Conservation (phyloP, 2,888 invertebrate genomes). For the Andrena chrysosceles region DNA sequence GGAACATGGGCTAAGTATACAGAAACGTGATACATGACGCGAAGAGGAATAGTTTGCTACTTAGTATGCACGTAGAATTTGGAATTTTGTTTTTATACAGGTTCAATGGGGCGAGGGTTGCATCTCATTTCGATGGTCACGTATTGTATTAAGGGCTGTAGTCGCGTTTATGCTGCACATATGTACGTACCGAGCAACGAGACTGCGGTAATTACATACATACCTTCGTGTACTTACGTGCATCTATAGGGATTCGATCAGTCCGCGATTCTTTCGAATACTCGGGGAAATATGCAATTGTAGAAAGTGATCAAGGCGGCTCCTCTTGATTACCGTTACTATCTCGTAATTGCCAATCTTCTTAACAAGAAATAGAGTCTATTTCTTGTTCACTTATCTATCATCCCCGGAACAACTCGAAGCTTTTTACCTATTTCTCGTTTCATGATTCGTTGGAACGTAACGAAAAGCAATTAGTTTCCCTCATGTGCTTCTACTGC, state of each 20-base stretch:
- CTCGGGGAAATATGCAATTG: constrained; percentile 17
- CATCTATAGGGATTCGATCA: constrained; percentile 59
- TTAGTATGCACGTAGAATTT: no score
- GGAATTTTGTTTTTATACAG: neutral
- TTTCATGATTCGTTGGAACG: neutral
- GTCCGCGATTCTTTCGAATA: constrained; percentile 20
- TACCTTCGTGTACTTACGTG: constrained; percentile 20
- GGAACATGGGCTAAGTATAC: neutral
- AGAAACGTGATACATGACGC: neutral
- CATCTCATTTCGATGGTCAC: constrained; percentile 3
- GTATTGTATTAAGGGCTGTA: constrained; percentile 21
- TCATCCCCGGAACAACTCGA: no score
- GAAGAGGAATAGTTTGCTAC: no score
- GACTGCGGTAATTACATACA: constrained; percentile 43
- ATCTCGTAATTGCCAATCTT: constrained; percentile 17
- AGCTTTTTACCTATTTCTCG: neutral
- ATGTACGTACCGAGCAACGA: constrained; percentile 40
- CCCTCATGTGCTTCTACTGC: neutral
- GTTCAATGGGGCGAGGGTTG: neutral
- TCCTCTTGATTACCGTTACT: constrained; percentile 31
- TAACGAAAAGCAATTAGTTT: neutral
- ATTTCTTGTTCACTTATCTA: neutral
- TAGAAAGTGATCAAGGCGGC: constrained; percentile 9
- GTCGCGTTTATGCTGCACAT: constrained; percentile 34
- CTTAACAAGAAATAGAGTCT: neutral